These are phyloP conservation scores for Leptinotarsa undecemlineata DNA, from an alignment of 1,140 invertebrate genomes.

Conservation along the genomic window DNA sequence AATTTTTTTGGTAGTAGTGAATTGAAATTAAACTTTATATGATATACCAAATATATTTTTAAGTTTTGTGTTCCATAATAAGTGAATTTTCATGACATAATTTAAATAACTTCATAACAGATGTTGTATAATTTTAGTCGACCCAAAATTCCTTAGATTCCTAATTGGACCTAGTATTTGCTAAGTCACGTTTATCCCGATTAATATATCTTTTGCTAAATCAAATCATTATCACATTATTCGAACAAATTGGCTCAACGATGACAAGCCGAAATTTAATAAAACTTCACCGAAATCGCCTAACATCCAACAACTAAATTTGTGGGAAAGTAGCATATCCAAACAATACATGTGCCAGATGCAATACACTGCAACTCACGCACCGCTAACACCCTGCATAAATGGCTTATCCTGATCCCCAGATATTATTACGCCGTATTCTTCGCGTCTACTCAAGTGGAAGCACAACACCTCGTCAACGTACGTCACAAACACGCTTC, in stretches of 20 bases:
- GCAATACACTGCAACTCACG: slow-evolving; percentile 46
- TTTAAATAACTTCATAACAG: too few relatives aligned
- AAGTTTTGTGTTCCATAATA: too few relatives aligned
- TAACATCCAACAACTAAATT: slow-evolving; percentile 25
- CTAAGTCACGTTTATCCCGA: too few relatives aligned
- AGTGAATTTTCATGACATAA: too few relatives aligned
- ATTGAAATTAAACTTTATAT: too few relatives aligned
- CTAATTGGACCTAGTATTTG: too few relatives aligned
- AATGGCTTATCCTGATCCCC: slow-evolving; percentile 52
- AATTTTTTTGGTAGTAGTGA: too few relatives aligned
- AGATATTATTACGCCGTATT: slow-evolving; percentile 51
- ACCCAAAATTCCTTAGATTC: too few relatives aligned
- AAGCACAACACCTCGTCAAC: slow-evolving; percentile 53
- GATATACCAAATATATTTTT: too few relatives aligned
- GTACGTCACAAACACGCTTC: slow-evolving; percentile 46
- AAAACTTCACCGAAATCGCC: slow-evolving; percentile 14
- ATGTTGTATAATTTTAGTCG: too few relatives aligned
- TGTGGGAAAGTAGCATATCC: slow-evolving; percentile 48
- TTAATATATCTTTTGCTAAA: too few relatives aligned
- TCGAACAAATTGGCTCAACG: not conserved
- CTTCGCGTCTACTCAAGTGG: slow-evolving; percentile 50
- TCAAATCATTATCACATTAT: too few relatives aligned
- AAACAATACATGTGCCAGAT: slow-evolving; percentile 52
- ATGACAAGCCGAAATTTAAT: slow-evolving; percentile 11
- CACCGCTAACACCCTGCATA: slow-evolving; percentile 41